A percentile compares a stretch with the other conserved stretches of the same genome.
These are phyloP conservation scores for Falco concolor DNA, from an alignment of 2,797 vertebrate species.

Conservation along the genomic window DNA sequence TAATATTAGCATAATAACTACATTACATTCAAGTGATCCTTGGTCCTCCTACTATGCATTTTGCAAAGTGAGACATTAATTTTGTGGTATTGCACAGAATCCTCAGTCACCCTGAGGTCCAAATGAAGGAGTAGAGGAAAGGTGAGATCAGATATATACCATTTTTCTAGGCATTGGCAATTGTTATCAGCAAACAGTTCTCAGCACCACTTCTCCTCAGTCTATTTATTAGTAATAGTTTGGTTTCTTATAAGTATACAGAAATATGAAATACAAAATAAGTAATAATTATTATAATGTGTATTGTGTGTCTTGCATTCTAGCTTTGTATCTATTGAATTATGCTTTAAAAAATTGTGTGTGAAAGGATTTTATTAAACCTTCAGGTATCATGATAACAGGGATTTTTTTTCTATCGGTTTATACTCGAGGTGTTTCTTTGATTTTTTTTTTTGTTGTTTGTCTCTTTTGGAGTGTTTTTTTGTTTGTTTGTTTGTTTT, in stretches of 20 bases:
- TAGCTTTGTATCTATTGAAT: not conserved
- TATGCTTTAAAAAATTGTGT: not conserved
- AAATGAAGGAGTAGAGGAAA: not conserved
- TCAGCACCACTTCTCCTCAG: not conserved
- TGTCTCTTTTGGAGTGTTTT: not conserved
- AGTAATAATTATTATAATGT: not conserved
- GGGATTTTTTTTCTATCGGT: not conserved
- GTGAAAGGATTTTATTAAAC: not conserved
- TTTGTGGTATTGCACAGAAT: not conserved
- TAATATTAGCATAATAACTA: not conserved
- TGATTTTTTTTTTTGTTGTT: not conserved
- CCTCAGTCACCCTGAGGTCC: not conserved
- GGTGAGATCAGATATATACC: not conserved
- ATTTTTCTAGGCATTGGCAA: not conserved
- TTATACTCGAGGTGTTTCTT: not conserved
- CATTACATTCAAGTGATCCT: not conserved
- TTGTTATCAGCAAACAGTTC: not conserved
- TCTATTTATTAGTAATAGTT: not conserved
- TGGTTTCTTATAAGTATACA: not conserved
- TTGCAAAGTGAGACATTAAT: not conserved
- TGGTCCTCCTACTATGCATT: not conserved
- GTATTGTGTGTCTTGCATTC: not conserved
- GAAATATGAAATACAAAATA: not conserved
- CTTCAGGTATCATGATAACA: not conserved
- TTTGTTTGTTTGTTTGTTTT: not conserved